Percentiles rank a stretch among this genome's conserved stretches.
These are phyloP conservation scores for Pyrochroa serraticornis DNA, from an alignment of 2,888 invertebrate species.

Conservation along the genomic window DNA sequence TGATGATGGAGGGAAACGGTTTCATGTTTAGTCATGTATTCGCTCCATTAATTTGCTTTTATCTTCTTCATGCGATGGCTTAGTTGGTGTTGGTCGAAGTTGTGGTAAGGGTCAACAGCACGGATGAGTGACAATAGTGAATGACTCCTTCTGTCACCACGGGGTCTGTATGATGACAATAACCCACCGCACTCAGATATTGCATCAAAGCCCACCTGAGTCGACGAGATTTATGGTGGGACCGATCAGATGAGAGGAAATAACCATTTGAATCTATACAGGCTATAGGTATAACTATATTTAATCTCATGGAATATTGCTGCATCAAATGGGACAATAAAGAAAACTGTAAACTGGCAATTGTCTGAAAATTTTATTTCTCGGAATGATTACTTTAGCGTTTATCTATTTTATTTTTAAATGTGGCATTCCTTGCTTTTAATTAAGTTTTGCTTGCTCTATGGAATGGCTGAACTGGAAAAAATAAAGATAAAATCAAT, in stretches of 20 bases:
- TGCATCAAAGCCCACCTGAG: slow-evolving; percentile 24
- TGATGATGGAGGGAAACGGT: slow-evolving; percentile 12
- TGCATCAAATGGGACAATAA: too few relatives aligned
- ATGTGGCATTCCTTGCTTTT: too few relatives aligned
- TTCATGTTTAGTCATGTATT: slow-evolving; percentile 24
- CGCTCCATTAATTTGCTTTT: slow-evolving; percentile 26
- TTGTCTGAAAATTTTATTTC: too few relatives aligned
- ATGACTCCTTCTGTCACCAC: slow-evolving; percentile 37
- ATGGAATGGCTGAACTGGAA: too few relatives aligned
- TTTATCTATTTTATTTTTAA: too few relatives aligned
- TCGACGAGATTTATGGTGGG: slow-evolving; percentile 18
- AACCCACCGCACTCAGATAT: slow-evolving; percentile 12
- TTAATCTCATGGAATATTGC: too few relatives aligned
- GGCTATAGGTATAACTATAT: too few relatives aligned
- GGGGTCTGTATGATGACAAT: slow-evolving; percentile 35
- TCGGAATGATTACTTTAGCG: too few relatives aligned
- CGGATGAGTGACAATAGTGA: slow-evolving; percentile 33
- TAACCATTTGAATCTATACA: slow-evolving; percentile 5
- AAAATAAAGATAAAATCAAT: too few relatives aligned
- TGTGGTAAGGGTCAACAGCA: slow-evolving; percentile 31
- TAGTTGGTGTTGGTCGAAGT: slow-evolving; percentile 17
- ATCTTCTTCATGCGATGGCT: slow-evolving; percentile 18
- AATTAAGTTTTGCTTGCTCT: too few relatives aligned
- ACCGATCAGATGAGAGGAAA: slow-evolving; percentile 1
- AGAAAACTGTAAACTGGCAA: too few relatives aligned